Base-by-base conservation (phyloP, 1,140 invertebrate species). In the Pogonomyrmex barbatus region DNA sequence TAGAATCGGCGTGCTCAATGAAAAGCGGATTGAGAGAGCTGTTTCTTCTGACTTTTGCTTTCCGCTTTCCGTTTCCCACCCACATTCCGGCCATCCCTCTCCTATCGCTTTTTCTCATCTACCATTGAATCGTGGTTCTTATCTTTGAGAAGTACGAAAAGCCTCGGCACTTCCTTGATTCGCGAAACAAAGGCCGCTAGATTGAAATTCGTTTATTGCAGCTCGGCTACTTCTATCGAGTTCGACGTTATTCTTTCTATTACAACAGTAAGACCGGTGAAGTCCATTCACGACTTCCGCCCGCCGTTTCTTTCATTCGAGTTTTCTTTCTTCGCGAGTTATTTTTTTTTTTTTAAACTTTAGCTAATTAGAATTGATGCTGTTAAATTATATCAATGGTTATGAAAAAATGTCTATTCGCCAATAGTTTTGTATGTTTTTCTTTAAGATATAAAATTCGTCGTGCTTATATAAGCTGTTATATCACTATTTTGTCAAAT, bases 161-260 rank as follows among this genome's bases (percentile, higher is more conserved):
- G 73, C 71, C 87, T 75, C 78, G 50, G 62, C 67, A 81, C 87
- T 90, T 79, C 87, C 91, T 92, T 92, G 85, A 90, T 88, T 84
- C 87, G 60, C 50, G 89, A 93, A 92, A 90, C 87, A 90, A 91
- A 92, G 82, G 78, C 65, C 65, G 56, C 88, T 76, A 89, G 89
- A 93, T 93, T 92, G 90, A 93, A 93, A 93, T 92, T 93, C 91
- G 87, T 85, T 91, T 85, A 83, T 89, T 88, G 78, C 85, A 88
- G 30, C 89, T 56, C 58, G 68, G 54, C 70, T 76, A 84, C 62
- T 86, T 67, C 78, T 87, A 92, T 91, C 87, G 87, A 90, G 70
- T 87, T 84, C 70, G 79, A 90, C 89, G 86, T 91, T 91, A 91
- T 91, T 90, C 88, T 89, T 91, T 87, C 87, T 88, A 92, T 91